Base-by-base conservation (phyloP, 1,140 invertebrate species). In the Agrilus planipennis region DNA sequence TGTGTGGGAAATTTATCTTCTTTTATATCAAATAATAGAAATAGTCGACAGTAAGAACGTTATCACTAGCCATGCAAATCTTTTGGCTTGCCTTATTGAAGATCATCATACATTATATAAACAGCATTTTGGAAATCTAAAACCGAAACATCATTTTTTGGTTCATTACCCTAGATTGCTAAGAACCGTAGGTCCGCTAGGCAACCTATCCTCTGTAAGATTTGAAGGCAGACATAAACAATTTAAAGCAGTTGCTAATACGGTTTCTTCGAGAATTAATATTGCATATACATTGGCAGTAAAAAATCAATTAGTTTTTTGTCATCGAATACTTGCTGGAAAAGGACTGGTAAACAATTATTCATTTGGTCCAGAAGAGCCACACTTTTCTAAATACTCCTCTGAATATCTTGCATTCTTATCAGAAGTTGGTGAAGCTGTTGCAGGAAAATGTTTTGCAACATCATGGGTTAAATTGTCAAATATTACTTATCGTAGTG, bases 151-250 rank as follows among this genome's bases (percentile, higher is more conserved):
- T 16, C 32, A 34, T 16, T 34, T 34, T 34, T 4, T 34, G 7
- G 7, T 34, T 6, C 32, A 34, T 34, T 34, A 34, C 12, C 32
- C 6, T 34, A 34, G 6, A 4, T 5, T 34, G 4, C 16, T 34
- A 10, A 17, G 9, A 20, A 18, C 6, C 4, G 5, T 34, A 16
- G 32, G 32, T 9, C 32, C 32, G 4, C 15, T 34, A 18, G 15
- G 7, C 7, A 18, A 18, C 11, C 15, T 34, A 7, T 20, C 4
- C 3, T 34, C 10, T 7, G 20, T 34, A 10, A 6, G 32, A 9
- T 34, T 34, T 34, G 32, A 34, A 34, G 32, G 16, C 7, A 34
- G 12, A 12, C 32, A 34, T 34, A 34, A 34, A 34, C 15, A 34
- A 12, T 34, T 34, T 14, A 34, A 34, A 34, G 7, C 16, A 4